Conservation (phyloP, 1,140 invertebrate species). For the Drosophila nannoptera region DNA sequence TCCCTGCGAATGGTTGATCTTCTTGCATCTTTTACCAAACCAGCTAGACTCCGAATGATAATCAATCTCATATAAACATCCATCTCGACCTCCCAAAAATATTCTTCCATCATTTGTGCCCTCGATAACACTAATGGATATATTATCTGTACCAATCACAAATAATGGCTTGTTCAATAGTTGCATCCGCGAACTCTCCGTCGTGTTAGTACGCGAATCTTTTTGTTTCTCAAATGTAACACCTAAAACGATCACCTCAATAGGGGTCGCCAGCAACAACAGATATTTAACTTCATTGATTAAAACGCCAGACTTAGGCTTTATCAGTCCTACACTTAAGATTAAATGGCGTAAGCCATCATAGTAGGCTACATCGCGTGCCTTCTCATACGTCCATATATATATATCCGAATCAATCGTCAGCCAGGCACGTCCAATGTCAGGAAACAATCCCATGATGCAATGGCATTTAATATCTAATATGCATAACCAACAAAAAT, state of each 20-base stretch:
- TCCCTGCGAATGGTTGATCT: constrained; percentile 95
- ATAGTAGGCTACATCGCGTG: constrained; percentile 94
- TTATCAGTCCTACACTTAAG: constrained; percentile 90
- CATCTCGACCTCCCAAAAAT: constrained; percentile 96
- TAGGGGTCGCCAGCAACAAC: constrained; percentile 92
- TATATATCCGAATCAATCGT: constrained; percentile 99
- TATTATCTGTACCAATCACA: constrained; percentile 94
- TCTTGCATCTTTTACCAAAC: constrained; percentile 97
- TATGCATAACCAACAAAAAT: not conserved
- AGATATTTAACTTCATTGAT: constrained; percentile 95
- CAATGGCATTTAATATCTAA: constrained; percentile 95
- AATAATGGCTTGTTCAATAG: constrained; percentile 96
- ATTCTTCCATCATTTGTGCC: constrained; percentile 92
- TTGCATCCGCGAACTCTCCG: constrained; percentile 88
- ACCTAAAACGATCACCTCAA: constrained; percentile 92
- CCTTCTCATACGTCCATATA: constrained; percentile 94
- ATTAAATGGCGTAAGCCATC: constrained; percentile 95
- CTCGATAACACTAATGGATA: constrained; percentile 89
- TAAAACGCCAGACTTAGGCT: constrained; percentile 92
- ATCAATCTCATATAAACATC: constrained; percentile 95
- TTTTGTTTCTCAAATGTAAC: constrained; percentile 68
- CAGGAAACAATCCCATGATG: constrained; percentile 97
- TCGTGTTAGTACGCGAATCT: constrained; percentile 12
- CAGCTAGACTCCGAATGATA: constrained; percentile 95
- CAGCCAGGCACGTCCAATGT: constrained; percentile 97